A percentile compares a stretch with the other conserved stretches of the same genome.
phyloP scores from a whole-genome alignment of 2,888 invertebrate genomes.

The Netelia virgata region DNA sequence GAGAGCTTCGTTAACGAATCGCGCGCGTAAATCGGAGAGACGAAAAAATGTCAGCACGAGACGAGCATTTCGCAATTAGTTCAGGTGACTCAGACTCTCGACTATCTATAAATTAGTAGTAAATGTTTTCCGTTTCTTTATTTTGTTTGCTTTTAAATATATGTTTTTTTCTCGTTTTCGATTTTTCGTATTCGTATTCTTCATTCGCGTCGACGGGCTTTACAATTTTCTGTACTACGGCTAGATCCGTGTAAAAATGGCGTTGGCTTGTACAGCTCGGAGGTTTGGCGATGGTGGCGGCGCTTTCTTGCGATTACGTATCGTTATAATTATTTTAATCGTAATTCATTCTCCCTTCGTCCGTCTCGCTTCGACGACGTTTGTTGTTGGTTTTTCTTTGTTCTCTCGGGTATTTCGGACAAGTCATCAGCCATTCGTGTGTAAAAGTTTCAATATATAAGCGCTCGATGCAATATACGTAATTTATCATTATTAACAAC shows the following conservation, averaged over 20 bases:
- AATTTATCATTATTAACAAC: constrained; percentile 41
- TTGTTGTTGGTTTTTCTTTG: constrained; percentile 35
- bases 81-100: constrained; percentile 49
- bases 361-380: constrained; percentile 8
- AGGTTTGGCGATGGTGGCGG: constrained; percentile 59
- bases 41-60: constrained; percentile 64
- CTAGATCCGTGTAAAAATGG: constrained; percentile 74
- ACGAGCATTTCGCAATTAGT: constrained; percentile 61
- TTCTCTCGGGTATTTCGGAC: constrained; percentile 36
- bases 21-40: constrained; percentile 48
- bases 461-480: constrained; percentile 72
- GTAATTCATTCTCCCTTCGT: constrained; percentile 42
- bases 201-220: constrained; percentile 44
- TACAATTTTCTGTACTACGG: constrained; percentile 63
- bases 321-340: constrained; percentile 61
- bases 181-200: constrained; percentile 9
- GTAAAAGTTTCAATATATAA: constrained; percentile 75
- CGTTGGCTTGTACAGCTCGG: constrained; percentile 68
- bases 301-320: constrained; percentile 49
- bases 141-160: constrained; percentile 52
- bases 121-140: constrained; percentile 39
- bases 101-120: constrained; percentile 39
- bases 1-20: constrained; percentile 46
- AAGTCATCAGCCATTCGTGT: constrained; percentile 73
- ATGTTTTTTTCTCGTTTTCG: constrained; percentile 55